These are phyloP conservation scores for Natator depressus DNA, from an alignment of 2,113 vertebrate species.

Conservation along the genomic window DNA sequence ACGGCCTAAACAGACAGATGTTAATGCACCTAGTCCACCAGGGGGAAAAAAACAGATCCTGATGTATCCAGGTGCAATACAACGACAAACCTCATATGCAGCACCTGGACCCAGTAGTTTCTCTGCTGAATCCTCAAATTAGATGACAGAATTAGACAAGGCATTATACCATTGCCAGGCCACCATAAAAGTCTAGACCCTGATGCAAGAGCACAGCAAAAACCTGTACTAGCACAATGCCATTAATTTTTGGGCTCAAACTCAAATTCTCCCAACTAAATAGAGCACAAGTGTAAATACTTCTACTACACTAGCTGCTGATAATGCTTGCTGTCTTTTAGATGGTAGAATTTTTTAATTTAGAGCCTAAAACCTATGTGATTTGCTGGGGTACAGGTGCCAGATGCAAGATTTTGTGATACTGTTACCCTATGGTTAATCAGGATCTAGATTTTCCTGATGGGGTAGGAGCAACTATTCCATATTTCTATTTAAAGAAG, in stretches of 20 bases:
- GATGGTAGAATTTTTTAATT: neutral
- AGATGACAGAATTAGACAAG: neutral
- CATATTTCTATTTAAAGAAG: neutral
- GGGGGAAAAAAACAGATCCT: neutral
- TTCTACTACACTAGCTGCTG: neutral
- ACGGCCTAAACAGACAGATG: neutral
- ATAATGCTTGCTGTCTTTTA: rapidly evolving
- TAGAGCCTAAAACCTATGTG: neutral
- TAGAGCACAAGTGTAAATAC: neutral
- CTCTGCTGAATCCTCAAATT: neutral
- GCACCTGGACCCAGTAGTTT: neutral
- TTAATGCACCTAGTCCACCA: neutral
- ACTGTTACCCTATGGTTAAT: neutral
- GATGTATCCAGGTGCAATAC: neutral
- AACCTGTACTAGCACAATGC: neutral
- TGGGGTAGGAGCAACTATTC: neutral
- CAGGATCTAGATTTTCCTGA: neutral
- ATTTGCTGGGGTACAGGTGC: neutral
- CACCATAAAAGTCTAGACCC: neutral
- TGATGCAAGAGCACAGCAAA: neutral
- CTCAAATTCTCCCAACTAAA: neutral
- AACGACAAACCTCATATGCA: neutral
- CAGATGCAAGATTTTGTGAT: neutral
- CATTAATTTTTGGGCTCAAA: neutral
- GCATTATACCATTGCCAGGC: neutral